Base-by-base conservation (phyloP, 2,113 vertebrate species). In the Echinops telfairi region DNA sequence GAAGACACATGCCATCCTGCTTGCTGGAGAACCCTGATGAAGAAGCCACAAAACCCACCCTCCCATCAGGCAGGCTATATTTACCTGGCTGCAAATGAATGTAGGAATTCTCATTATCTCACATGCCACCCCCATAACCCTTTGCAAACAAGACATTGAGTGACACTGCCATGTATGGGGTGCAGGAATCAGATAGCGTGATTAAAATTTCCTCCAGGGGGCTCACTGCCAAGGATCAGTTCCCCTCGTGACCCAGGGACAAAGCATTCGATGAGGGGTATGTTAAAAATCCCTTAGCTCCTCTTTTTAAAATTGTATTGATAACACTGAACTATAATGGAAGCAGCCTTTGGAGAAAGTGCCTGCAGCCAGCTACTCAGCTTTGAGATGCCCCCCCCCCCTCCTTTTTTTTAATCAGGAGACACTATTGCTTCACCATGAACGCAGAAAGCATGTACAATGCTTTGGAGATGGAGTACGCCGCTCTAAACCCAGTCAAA, bases 331-430 rank as follows among this genome's bases (percentile, higher is more conserved):
- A 96, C 96, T 93, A 83, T 96, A 97, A 97, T 94, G 90, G 96
- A 97, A 97, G 94, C 88, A 90, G 84, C 90, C 83, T 97, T 97
- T 97, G 71, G 90, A 96, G 93, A 96, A 95, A 97, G 68, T 70
- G 47, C 22, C 17, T 3, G 68, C 94, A 83, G 62, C 75, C 93
- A 83, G 29, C 76, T 89, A 91, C 95, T 89, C 68, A 82, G 89
- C 95, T 97, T 96, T 95, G 96, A 97, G 97, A 94, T 25, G 82
- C 86, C 62, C 97, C 97, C 14, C 7, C 7, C 7, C 40, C 40
- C 40, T 40, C 10, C 10, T 11, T 53, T 53, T 53, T 53, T 98
- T 97, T 97, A 98, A 98, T 98, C 98, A 98, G 95, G 94, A 93
- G 88, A 80, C 91, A 96, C 94, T 96, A 82, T 97, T 96, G 76